Evolutionary conservation across 2,888 invertebrate genomes (phyloP), one percentile per base, ranked within the genome.

Genomic region (Enchytraeus crypticus): DNA sequence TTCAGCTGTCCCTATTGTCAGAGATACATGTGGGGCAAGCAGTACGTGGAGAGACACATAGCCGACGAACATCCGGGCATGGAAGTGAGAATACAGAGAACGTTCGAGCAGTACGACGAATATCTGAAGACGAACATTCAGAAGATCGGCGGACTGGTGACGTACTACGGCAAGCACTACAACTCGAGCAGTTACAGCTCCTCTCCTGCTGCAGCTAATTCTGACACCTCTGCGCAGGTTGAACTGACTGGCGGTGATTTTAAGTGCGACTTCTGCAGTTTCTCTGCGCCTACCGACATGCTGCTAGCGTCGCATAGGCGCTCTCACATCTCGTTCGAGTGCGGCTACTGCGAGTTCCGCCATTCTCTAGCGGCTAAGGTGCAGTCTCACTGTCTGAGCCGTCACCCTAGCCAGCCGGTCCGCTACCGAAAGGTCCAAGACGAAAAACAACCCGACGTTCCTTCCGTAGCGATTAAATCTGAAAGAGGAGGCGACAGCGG

Each of bases 1-100:
- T 59, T 59, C 51, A 63, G 58, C 51, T 64, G 64, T 38, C 59
- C 64, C 0, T 29, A 60, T 29, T 64, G 64, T 46, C 45, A 51
- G 30, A 34, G 53, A 56, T 56, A 62, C 33, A 49, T 59, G 30
- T 59, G 62, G 55, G 57, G 51, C 14, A 32, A 51, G 18, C 45
- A 56, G n/a, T 60, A 46, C 34, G 53, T 57, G n/a, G 59, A 59
- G 27, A 59, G 57, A n/a, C 62, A 62, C 51, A 59, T 64, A 5
- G 43, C 30, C 18, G 57, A 51, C 5, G 27, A 30, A n/a, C 57
- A 51, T 43, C 51, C 56, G 14, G 57, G 51, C 26, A 29, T 27
- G 27, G 53, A 59, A 43, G 32, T 59, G 11, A 38, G 32, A 23
- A 45, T 59, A n/a, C 53, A 45, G 29, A 21, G 53, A 32, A 53